These are phyloP conservation scores for Butorides virescens DNA, from an alignment of 2,113 vertebrate species.

Conservation along the genomic window DNA sequence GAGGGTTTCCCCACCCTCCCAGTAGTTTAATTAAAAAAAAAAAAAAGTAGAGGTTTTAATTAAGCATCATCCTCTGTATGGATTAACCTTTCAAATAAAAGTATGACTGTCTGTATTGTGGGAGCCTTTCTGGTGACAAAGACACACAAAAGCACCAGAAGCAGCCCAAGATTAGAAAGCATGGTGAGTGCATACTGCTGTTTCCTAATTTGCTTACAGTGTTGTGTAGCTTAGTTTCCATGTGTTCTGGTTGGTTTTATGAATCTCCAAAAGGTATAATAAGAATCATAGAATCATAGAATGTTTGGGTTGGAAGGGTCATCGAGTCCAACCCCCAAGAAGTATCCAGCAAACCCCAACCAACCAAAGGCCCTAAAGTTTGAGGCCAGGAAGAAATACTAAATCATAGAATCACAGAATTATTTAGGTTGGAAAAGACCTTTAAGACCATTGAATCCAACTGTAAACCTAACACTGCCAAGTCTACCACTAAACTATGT, in stretches of 20 bases:
- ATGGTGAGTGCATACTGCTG: no score
- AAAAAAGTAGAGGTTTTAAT: not conserved
- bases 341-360: not conserved
- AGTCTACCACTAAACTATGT: no score
- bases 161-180: not conserved
- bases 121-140: not conserved
- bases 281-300: no score
- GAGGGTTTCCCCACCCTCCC: not conserved
- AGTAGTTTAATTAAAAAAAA: not conserved
- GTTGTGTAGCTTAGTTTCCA: not conserved
- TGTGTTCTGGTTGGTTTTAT: not conserved
- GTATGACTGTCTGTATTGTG: not conserved
- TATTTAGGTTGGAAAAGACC: no score
- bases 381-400: not conserved
- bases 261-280: not conserved
- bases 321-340: no score
- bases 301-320: no score
- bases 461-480: no score
- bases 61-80: not conserved
- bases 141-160: not conserved
- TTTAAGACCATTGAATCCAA: not conserved
- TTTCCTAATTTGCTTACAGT: not conserved
- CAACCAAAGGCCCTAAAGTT: not conserved
- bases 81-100: not conserved
- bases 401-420: not conserved